Evolutionary conservation across 1,140 invertebrate genomes (phyloP), one percentile per base, ranked within the genome.

Genomic region (Aphis craccivora): DNA sequence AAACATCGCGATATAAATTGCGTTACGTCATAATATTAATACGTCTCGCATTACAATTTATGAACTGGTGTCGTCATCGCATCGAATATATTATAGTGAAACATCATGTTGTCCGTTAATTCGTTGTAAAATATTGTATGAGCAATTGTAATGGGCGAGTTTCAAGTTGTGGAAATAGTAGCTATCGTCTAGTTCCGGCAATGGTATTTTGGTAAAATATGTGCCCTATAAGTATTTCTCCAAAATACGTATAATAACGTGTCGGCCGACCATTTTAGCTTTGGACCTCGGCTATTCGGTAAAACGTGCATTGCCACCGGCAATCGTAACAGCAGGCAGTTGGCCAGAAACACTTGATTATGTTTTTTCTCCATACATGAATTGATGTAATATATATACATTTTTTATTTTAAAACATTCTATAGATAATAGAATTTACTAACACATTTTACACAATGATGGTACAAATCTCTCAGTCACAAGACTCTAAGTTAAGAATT

Each of bases 341-440:
- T 87, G 23, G 86, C 86, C 86, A 87, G 48, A 87, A 87, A n/a
- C 30, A 35, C 45, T 87, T 87, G 86, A 87, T 87, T 23, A n/a
- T 20, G 35, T 48, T 35, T 45, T 45, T 45, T 30, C 0, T n/a
- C 30, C 25, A 14, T 84, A 2, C 37, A 83, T 22, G 37, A 25
- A 84, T 84, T 25, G 22, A 84, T 84, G 23, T 43, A 84, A 84
- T 43, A 45, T 45, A 45, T 45, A 8, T 45, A n/a, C n/a, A n/a
- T 51, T n/a, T 86, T 86, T 86, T 45, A 76, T 76, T 76, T 76
- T n/a, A n/a, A 76, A 76, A 76, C 60, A n/a, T 76, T 76, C 60
- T 76, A 30, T 43, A 30, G 23, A 84, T 43, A 76, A n/a, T 76
- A 25, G 4, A 83, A 22, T 83, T 43, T 43, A 14, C 4, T n/a